Percentiles rank a stretch among this genome's conserved stretches.
These are phyloP conservation scores for Channa striata DNA, from an alignment of 2,797 vertebrate species.

Conservation along the genomic window DNA sequence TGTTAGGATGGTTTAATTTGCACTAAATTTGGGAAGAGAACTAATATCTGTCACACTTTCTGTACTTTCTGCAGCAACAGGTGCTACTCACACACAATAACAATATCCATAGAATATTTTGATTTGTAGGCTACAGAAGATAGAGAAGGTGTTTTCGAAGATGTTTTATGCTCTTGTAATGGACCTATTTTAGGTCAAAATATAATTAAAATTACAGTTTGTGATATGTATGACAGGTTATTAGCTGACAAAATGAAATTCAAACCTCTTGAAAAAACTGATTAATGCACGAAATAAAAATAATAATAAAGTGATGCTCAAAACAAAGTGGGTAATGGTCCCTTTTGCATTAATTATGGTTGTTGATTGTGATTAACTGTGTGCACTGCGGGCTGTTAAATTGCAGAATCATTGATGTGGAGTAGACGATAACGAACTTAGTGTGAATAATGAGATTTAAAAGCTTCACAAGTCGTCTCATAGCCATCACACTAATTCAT, in stretches of 20 bases:
- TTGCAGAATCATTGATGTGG: neutral
- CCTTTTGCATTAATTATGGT: neutral
- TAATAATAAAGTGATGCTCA: neutral
- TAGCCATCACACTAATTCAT: constrained; percentile 4
- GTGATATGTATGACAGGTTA: neutral
- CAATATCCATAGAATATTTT: neutral
- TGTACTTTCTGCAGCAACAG: neutral
- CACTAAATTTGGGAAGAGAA: constrained; percentile 32
- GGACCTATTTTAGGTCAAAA: neutral
- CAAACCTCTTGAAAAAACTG: neutral
- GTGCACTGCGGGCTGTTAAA: neutral
- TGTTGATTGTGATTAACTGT: constrained; percentile 10
- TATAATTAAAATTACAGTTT: neutral
- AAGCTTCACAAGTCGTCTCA: neutral
- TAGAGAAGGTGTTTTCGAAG: neutral
- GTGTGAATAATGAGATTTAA: constrained; percentile 8
- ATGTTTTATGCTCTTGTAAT: neutral
- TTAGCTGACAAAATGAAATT: neutral
- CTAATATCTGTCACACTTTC: neutral
- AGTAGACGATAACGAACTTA: constrained; percentile 2
- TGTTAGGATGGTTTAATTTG: constrained; percentile 20
- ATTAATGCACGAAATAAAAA: neutral
- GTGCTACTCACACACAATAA: neutral
- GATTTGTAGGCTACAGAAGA: neutral
- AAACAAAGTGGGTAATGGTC: neutral